Percentiles rank a stretch among this genome's conserved stretches.
Conservation (phyloP, 2,113 vertebrate genomes). For the Melanostigma gelatinosum region DNA sequence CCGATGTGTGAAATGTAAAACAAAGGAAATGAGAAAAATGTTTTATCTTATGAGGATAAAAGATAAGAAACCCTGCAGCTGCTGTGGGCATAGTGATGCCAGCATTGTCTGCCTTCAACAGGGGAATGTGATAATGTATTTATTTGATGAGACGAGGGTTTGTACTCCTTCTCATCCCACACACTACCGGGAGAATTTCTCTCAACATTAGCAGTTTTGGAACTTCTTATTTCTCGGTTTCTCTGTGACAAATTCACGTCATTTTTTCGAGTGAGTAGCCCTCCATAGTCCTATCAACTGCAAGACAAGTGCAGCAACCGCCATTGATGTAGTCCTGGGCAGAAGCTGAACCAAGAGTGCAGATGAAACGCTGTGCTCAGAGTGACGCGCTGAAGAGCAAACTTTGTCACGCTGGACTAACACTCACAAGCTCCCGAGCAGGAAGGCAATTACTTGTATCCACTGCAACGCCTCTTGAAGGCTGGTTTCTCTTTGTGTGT, state of each 20-base stretch:
- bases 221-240: background rate
- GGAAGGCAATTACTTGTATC: constrained; percentile 78
- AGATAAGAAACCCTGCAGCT: constrained; percentile 58
- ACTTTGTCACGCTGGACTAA: constrained; percentile 74
- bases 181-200: constrained; percentile 19
- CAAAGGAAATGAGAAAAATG: constrained; percentile 70
- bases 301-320: constrained; percentile 23
- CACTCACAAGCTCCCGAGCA: constrained; percentile 56
- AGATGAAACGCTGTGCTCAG: constrained; percentile 51
- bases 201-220: constrained; percentile 37
- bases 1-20: constrained; percentile 66
- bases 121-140: constrained; percentile 51
- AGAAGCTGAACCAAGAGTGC: constrained; percentile 17
- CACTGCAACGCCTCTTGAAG: constrained; percentile 61
- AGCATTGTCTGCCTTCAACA: constrained; percentile 32
- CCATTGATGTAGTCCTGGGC: constrained; percentile 14
- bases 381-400: constrained; percentile 59
- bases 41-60: constrained; percentile 56
- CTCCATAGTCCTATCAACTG: constrained; percentile 26
- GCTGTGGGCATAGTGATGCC: constrained; percentile 40
- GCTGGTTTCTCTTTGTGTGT: constrained; percentile 52
- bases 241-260: constrained; percentile 38
- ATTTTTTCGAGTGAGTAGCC: constrained; percentile 39
- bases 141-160: constrained; percentile 57
- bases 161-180: constrained; percentile 32